Percentiles rank a stretch among this genome's conserved stretches.
Evolutionary conservation across 30 jellyfish, hydroid and myxozoan species (phyloP).

Genomic region (Phacellophora camtschatica): DNA sequence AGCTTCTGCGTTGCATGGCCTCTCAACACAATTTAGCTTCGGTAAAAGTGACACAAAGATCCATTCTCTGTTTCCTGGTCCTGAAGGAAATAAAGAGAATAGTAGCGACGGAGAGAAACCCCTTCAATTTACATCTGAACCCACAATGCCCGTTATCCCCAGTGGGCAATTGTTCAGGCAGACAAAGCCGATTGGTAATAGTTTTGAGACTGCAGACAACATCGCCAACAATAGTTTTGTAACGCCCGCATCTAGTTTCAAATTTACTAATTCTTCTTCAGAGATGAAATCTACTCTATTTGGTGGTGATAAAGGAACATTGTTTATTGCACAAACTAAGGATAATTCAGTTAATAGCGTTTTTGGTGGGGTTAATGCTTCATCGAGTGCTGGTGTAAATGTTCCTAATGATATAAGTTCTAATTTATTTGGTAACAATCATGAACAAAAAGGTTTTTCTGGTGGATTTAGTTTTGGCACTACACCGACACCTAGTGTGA

Average conservation of each 20-base stretch:
- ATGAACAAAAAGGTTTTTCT: background rate
- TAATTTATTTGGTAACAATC: background rate
- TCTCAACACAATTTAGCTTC: background rate
- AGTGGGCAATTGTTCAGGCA: background rate
- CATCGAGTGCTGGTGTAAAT: background rate
- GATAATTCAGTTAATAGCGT: background rate
- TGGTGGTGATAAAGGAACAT: background rate
- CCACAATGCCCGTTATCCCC: background rate
- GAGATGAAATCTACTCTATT: background rate
- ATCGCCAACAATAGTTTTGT: background rate
- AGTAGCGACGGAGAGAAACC: background rate
- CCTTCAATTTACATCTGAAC: background rate
- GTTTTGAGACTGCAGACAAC: background rate
- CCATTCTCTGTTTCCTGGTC: background rate
- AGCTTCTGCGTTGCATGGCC: background rate
- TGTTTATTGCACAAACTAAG: background rate
- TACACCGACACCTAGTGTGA: background rate
- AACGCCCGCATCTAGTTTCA: background rate
- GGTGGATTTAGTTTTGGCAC: conserved; percentile 20
- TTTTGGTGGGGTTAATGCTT: background rate
- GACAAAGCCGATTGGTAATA: background rate
- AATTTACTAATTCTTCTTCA: background rate
- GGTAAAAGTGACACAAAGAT: conserved; percentile 3
- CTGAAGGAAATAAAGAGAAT: background rate
- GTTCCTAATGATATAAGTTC: background rate